phyloP scores from a whole-genome alignment of 2,888 invertebrate genomes.

The Nemapogon koenigi region DNA sequence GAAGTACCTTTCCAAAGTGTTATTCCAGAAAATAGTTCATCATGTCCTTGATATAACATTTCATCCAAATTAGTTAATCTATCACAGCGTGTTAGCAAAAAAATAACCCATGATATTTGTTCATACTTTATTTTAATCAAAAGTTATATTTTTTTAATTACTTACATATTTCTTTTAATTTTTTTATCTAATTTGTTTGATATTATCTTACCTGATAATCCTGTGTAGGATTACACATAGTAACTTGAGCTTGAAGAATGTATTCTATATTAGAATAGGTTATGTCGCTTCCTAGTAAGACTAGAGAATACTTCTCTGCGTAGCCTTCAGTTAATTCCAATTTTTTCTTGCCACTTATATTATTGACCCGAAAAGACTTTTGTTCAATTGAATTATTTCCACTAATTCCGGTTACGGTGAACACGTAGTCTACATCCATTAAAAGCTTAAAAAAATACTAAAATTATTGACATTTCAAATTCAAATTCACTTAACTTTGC shows the following conservation, averaged over 20 bases:
- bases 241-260: slow-evolving; percentile 31
- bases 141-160: no score
- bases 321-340: slow-evolving; percentile 27
- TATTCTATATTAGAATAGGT: slow-evolving; percentile 29
- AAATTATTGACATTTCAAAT: not conserved
- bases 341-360: slow-evolving; percentile 27
- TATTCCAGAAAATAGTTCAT: no score
- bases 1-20: no score
- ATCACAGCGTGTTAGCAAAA: no score
- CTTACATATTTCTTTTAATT: no score
- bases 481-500: not conserved
- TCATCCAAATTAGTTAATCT: no score
- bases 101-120: no score
- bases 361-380: slow-evolving; percentile 31
- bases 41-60: no score
- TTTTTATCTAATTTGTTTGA: not conserved
- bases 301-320: slow-evolving; percentile 30
- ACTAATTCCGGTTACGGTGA: slow-evolving; percentile 27
- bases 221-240: slow-evolving; percentile 31
- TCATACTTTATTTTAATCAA: no score
- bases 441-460: slow-evolving; percentile 26
- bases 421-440: slow-evolving; percentile 31
- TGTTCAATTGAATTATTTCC: slow-evolving; percentile 17
- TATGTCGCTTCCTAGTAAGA: slow-evolving; percentile 29
- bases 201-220: slow-evolving; percentile 37